Conservation (phyloP, 2,888 invertebrate species). For the Himalopsyche anomala region DNA sequence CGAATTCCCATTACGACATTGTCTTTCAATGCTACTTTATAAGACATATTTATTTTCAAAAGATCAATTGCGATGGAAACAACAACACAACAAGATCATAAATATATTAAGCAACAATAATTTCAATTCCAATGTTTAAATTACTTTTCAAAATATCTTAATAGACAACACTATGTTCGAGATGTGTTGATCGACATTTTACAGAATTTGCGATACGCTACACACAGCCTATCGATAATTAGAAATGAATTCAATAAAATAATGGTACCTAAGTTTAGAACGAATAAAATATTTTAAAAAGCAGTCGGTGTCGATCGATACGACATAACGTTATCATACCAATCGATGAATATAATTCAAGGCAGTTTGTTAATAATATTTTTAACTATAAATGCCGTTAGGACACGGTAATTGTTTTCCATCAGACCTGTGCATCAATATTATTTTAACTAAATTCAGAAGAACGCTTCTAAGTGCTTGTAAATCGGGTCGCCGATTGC, state of each 20-base stretch:
- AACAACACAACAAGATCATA: too few relatives aligned
- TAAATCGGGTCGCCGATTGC: too few relatives aligned
- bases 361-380: slow-evolving; percentile 13
- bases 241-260: slow-evolving; percentile 31
- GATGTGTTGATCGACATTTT: neutral
- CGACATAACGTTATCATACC: neutral
- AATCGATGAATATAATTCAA: slow-evolving; percentile 29
- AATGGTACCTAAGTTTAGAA: slow-evolving; percentile 27
- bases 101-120: neutral
- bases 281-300: slow-evolving; percentile 19
- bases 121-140: slow-evolving; percentile 27
- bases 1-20: too few relatives aligned
- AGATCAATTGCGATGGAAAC: too few relatives aligned
- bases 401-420: neutral
- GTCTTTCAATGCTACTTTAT: too few relatives aligned
- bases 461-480: too few relatives aligned
- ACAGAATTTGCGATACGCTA: neutral
- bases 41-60: too few relatives aligned
- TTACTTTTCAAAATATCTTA: too few relatives aligned
- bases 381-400: neutral
- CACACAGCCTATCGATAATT: neutral
- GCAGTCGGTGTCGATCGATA: slow-evolving; percentile 14
- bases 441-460: neutral
- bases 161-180: too few relatives aligned
- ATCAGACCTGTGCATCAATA: neutral